Evolutionary conservation across 2,797 vertebrate genomes (phyloP).

Genomic region (Neopelma chrysocephalum): DNA sequence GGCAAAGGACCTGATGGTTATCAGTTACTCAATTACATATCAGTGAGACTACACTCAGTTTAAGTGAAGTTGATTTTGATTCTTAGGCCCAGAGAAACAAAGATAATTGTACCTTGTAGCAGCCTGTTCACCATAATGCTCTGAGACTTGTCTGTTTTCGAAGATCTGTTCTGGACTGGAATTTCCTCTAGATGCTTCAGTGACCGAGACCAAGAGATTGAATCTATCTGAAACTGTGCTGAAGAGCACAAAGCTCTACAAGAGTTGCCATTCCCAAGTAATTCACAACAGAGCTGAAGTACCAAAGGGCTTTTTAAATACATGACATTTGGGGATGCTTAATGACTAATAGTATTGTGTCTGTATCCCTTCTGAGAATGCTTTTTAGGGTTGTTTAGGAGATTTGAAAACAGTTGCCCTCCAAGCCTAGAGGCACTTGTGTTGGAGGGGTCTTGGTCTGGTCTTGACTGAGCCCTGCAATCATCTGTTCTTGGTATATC

Average conservation of each 20-base stretch:
- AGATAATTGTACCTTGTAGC: neutral
- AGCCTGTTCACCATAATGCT: neutral
- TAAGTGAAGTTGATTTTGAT: neutral
- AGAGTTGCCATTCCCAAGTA: neutral
- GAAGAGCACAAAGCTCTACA: neutral
- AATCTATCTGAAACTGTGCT: neutral
- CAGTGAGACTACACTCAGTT: neutral
- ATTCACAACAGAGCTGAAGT: neutral
- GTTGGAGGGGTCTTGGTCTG: neutral
- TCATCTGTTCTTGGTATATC: neutral
- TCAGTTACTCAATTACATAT: neutral
- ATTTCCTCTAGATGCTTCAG: neutral
- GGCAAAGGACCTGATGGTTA: conserved; percentile 20
- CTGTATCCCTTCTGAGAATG: neutral
- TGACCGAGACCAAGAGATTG: neutral
- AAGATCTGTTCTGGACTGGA: neutral
- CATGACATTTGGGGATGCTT: neutral
- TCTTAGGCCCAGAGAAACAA: neutral
- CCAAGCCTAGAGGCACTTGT: neutral
- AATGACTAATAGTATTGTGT: neutral
- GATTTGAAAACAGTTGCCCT: neutral
- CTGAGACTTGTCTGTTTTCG: neutral
- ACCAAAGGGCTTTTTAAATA: neutral
- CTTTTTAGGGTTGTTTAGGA: neutral
- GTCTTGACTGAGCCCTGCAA: neutral